These are phyloP conservation scores for Willowsia nigromaculata DNA, from an alignment of 2,888 invertebrate genomes.

Conservation along the genomic window DNA sequence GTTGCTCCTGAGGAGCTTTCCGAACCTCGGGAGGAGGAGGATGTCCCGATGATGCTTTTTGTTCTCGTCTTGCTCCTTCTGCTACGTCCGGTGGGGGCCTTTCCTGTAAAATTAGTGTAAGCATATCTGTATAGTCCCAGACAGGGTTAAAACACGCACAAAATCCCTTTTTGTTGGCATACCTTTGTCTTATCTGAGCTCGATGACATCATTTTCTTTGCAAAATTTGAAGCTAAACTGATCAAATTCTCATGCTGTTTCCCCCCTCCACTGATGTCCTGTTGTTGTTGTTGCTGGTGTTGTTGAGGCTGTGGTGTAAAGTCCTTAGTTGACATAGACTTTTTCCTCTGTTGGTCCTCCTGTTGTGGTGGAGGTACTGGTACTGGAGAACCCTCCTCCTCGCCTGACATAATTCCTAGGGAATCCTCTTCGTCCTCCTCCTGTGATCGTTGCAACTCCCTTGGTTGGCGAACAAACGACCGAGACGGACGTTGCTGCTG, in stretches of 20 bases:
- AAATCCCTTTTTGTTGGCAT: too few relatives aligned
- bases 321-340: constrained; percentile 58
- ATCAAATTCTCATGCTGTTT: constrained; percentile 56
- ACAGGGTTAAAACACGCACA: too few relatives aligned
- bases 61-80: constrained; percentile 7
- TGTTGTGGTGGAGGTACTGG: constrained; percentile 8
- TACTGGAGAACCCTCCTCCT: constrained; percentile 42
- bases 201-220: constrained; percentile 56
- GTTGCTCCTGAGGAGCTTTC: not conserved
- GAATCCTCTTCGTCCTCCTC: constrained; percentile 45
- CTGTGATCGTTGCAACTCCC: not conserved
- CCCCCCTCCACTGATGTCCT: not conserved
- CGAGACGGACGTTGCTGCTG: constrained; percentile 51
- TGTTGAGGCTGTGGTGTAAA: constrained; percentile 36
- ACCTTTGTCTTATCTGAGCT: constrained; percentile 58
- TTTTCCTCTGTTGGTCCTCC: constrained; percentile 10
- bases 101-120: constrained; percentile 17
- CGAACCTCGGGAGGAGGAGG: constrained; percentile 1
- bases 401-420: constrained; percentile 40
- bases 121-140: too few relatives aligned
- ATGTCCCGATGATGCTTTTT: constrained; percentile 18
- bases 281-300: not conserved
- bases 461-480: constrained; percentile 19
- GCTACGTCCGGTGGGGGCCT: constrained; percentile 47
- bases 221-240: constrained; percentile 43